Percentiles rank a stretch among this genome's conserved stretches.
phyloP scores from a whole-genome alignment of 2,888 invertebrate species.

The Parochlus steinenii region DNA sequence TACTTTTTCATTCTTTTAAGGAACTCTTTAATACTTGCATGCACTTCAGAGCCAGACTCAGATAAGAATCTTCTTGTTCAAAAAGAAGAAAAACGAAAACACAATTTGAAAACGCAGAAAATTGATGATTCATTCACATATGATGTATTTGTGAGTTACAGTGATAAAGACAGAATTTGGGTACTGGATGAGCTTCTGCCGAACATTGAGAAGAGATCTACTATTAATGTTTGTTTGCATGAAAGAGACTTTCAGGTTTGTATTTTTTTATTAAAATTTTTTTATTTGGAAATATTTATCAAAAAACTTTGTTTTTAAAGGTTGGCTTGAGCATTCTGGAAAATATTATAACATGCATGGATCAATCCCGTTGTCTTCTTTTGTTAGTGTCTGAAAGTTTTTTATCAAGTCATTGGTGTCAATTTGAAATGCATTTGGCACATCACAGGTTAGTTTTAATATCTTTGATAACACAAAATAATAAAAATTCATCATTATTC shows the following conservation, averaged over 20 bases:
- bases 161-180: constrained; percentile 45
- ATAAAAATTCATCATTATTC: not conserved
- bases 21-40: constrained; percentile 17
- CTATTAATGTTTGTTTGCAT: constrained; percentile 46
- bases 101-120: constrained; percentile 13
- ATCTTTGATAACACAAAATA: not conserved
- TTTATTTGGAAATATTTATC: not conserved
- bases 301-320: constrained; percentile 25
- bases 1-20: constrained; percentile 20
- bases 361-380: constrained; percentile 44
- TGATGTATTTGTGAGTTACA: constrained; percentile 54
- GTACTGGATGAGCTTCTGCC: constrained; percentile 44
- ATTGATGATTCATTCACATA: constrained; percentile 31
- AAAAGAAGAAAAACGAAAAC: too few species aligned
- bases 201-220: constrained; percentile 39
- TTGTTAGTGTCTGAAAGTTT: constrained; percentile 46
- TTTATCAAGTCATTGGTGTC: constrained; percentile 52
- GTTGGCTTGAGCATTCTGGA: constrained; percentile 52
- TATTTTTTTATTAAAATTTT: too few species aligned
- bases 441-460: constrained; percentile 35
- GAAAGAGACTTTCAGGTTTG: constrained; percentile 49
- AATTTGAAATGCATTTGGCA: constrained; percentile 53
- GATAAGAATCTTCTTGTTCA: too few species aligned
- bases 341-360: constrained; percentile 53
- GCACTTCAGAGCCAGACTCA: too few species aligned